Evolutionary conservation across 2,888 invertebrate species (phyloP).

Genomic region (Silvanus unidentatus): DNA sequence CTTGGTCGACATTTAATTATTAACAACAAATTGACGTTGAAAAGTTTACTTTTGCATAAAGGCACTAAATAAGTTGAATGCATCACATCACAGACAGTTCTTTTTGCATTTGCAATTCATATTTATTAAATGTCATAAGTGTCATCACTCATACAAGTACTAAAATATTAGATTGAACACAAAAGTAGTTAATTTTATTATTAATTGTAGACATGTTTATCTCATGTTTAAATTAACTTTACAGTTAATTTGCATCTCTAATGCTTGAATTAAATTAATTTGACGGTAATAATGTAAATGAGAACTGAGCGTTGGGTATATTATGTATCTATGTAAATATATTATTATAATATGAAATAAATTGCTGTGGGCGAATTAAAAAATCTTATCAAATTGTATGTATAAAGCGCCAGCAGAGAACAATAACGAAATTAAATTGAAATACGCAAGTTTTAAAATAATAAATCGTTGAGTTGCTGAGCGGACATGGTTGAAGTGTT

Average conservation of each 20-base stretch:
- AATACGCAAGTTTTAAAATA: too few species aligned
- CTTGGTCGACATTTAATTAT: too few species aligned
- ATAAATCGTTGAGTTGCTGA: too few species aligned
- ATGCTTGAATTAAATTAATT: slow-evolving; percentile 35
- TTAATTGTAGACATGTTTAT: slow-evolving; percentile 34
- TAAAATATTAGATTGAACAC: slow-evolving; percentile 22
- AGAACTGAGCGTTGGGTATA: slow-evolving; percentile 12
- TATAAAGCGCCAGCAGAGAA: too few species aligned
- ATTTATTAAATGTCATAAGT: slow-evolving; percentile 14
- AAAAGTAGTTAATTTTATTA: slow-evolving; percentile 30
- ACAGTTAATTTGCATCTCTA: slow-evolving; percentile 35
- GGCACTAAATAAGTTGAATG: too few species aligned
- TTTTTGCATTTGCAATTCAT: slow-evolving; percentile 4
- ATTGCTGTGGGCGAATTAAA: slow-evolving; percentile 13
- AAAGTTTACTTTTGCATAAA: too few species aligned
- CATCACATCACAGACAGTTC: too few species aligned
- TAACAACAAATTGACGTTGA: too few species aligned
- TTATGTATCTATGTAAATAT: too few species aligned
- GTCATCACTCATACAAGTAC: slow-evolving; percentile 24
- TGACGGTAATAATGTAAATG: slow-evolving; percentile 36
- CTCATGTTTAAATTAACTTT: slow-evolving; percentile 35
- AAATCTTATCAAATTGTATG: too few species aligned
- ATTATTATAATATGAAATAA: slow-evolving; percentile 5
- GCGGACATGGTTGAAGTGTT: too few species aligned
- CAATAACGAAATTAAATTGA: too few species aligned